phyloP scores from a whole-genome alignment of 2,888 invertebrate species.

The Drosophila formosana region DNA sequence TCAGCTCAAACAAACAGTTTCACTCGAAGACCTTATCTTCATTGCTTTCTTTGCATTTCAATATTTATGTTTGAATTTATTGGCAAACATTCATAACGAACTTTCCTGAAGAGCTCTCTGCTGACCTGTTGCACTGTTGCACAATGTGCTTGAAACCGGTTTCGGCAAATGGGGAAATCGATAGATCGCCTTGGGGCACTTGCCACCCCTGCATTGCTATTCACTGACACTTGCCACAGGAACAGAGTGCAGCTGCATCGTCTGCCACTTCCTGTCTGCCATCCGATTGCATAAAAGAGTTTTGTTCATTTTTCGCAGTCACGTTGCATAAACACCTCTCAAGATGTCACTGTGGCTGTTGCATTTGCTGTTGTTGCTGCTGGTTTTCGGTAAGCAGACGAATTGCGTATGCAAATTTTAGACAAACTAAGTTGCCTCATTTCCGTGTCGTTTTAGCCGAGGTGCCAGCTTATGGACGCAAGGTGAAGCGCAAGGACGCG shows the following conservation, averaged over 20 bases:
- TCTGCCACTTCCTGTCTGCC: conserved; percentile 57
- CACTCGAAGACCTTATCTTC: no score
- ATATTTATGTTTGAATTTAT: no score
- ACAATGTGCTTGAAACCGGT: conserved; percentile 39
- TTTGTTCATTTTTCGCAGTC: conserved; percentile 46
- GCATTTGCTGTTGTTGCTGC: conserved; percentile 60
- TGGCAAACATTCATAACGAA: background rate
- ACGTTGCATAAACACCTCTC: conserved; percentile 54
- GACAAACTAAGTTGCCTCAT: conserved; percentile 9
- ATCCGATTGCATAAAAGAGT: conserved; percentile 44
- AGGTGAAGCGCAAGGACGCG: conserved; percentile 73
- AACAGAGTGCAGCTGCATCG: conserved; percentile 36
- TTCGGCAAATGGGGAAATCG: conserved; percentile 13
- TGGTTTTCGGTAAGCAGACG: conserved; percentile 67
- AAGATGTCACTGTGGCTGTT: conserved; percentile 61
- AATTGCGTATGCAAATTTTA: conserved; percentile 19
- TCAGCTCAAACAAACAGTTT: no score
- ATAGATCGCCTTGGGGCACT: conserved; percentile 6
- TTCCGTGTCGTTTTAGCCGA: conserved; percentile 29
- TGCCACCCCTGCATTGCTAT: conserved; percentile 3
- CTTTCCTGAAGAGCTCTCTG: background rate
- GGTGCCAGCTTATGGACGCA: conserved; percentile 66
- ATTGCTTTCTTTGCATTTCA: background rate
- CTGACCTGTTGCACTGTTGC: background rate
- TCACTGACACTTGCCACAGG: conserved; percentile 26